Evolutionary conservation across 1,140 invertebrate species (phyloP).

Genomic region (Heliconius himera): DNA sequence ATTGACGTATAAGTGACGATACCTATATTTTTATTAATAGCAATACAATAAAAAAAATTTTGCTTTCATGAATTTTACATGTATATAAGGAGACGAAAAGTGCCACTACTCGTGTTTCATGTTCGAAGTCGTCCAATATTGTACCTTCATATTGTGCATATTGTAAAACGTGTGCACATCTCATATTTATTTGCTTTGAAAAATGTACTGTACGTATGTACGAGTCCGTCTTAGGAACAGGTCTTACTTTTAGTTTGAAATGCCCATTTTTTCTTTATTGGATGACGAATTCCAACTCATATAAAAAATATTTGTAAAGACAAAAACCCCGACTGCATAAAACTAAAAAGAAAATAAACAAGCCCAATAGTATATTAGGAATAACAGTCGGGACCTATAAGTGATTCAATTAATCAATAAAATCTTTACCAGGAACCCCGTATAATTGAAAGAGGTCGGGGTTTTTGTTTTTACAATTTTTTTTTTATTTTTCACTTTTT

Average conservation of each 20-base stretch:
- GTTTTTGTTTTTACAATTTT: too few relatives aligned
- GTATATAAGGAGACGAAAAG: constrained; percentile 35
- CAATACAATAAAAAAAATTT: background rate
- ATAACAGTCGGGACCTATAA: too few relatives aligned
- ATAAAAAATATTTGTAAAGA: too few relatives aligned
- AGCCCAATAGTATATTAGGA: too few relatives aligned
- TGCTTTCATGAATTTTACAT: constrained; percentile 44
- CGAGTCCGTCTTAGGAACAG: constrained; percentile 3
- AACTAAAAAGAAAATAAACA: too few relatives aligned
- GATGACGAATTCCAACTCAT: background rate
- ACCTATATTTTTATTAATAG: background rate
- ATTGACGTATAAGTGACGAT: too few relatives aligned
- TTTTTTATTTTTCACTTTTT: too few relatives aligned
- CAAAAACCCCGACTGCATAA: too few relatives aligned
- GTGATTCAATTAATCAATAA: too few relatives aligned
- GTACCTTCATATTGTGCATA: constrained; percentile 4
- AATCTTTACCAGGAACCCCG: too few relatives aligned
- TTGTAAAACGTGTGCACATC: constrained; percentile 26
- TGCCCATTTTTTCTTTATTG: background rate
- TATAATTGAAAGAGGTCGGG: too few relatives aligned
- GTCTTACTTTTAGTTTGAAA: background rate
- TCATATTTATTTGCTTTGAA: constrained; percentile 17
- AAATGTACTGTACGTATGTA: background rate
- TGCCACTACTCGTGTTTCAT: constrained; percentile 15
- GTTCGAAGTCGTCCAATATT: constrained; percentile 23